Evolutionary conservation across 2,797 vertebrate genomes (phyloP).

Genomic region (Rhinoraja longicauda): DNA sequence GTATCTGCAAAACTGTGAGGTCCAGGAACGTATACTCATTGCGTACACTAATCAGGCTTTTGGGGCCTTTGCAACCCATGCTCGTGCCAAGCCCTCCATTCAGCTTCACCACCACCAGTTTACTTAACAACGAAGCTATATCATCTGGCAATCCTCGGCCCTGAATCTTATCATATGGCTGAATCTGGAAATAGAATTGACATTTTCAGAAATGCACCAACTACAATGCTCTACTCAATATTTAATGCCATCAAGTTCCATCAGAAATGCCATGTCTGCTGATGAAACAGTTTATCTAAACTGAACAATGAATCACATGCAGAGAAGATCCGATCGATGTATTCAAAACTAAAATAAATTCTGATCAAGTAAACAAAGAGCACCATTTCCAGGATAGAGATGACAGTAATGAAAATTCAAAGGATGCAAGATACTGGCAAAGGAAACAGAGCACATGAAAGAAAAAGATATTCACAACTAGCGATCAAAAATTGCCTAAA

Average conservation of each 20-base stretch:
- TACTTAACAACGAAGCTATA: conserved; percentile 81
- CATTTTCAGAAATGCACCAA: conserved; percentile 34
- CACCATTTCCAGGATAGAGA: no score
- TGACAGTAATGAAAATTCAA: no score
- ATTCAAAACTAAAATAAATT: no score
- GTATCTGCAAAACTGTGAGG: conserved; percentile 94
- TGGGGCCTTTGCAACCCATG: conserved; percentile 97
- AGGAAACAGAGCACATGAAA: no score
- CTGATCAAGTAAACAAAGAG: no score
- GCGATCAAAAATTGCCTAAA: no score
- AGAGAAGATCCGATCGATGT: no score
- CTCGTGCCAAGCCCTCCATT: conserved; percentile 95
- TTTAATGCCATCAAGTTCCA: background rate
- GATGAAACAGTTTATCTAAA: background rate
- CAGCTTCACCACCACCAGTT: conserved; percentile 92
- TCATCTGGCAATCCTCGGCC: conserved; percentile 74
- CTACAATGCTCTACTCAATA: background rate
- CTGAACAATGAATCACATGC: no score
- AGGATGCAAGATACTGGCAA: no score
- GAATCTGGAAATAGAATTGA: conserved; percentile 67
- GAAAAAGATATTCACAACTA: no score
- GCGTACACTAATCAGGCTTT: conserved; percentile 92
- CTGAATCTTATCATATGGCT: conserved; percentile 88
- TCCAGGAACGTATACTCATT: conserved; percentile 98
- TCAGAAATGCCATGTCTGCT: background rate